Percentiles rank a stretch among this genome's conserved stretches.
Evolutionary conservation across 1,140 invertebrate genomes (phyloP).

Genomic region (Panonychus citri): DNA sequence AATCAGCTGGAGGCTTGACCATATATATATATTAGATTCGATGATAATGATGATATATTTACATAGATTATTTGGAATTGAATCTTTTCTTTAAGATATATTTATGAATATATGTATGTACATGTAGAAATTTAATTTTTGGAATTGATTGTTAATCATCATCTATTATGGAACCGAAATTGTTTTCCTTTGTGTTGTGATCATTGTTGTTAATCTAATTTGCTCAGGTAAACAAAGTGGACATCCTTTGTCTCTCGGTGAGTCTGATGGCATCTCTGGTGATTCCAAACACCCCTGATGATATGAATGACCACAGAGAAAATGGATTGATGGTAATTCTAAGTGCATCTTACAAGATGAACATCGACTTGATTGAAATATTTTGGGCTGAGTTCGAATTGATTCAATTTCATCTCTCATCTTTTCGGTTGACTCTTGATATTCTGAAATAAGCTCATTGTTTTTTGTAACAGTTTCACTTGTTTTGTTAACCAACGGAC

Average conservation of each 20-base stretch:
- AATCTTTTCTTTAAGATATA: too few relatives aligned
- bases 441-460: constrained; percentile 44
- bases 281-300: constrained; percentile 67
- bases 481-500: constrained; percentile 47
- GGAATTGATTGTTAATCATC: too few relatives aligned
- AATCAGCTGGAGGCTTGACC: too few relatives aligned
- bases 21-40: too few relatives aligned
- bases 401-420: constrained; percentile 48
- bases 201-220: constrained; percentile 2
- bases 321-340: constrained; percentile 77
- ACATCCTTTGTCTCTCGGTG: constrained; percentile 66
- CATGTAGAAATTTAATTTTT: too few relatives aligned
- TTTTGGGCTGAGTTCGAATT: constrained; percentile 39
- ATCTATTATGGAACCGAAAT: too few relatives aligned
- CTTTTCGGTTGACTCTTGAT: constrained; percentile 45
- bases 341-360: constrained; percentile 58
- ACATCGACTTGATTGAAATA: constrained; percentile 61
- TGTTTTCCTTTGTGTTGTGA: too few relatives aligned
- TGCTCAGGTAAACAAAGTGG: constrained; percentile 53
- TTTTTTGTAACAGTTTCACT: constrained; percentile 51
- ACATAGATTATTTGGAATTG: too few relatives aligned
- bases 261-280: constrained; percentile 63
- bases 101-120: too few relatives aligned
- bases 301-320: constrained; percentile 78
- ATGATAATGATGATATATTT: too few relatives aligned